Percentiles rank a stretch among this genome's conserved stretches.
These are phyloP conservation scores for Pseudorectes ferrugineus DNA, from an alignment of 2,113 vertebrate species.

Conservation along the genomic window DNA sequence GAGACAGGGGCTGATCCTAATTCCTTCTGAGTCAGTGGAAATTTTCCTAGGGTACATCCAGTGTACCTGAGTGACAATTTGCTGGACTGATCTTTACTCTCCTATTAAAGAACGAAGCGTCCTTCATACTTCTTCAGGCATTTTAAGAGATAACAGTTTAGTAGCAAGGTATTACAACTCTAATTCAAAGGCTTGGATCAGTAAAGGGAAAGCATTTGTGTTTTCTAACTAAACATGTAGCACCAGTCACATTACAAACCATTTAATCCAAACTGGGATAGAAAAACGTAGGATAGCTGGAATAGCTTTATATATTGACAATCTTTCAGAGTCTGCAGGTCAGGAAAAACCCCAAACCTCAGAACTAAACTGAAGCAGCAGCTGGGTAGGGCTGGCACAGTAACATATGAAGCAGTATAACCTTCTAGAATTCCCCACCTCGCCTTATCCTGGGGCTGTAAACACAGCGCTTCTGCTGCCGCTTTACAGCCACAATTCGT, in stretches of 20 bases:
- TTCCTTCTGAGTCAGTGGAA: not conserved
- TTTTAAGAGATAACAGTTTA: not conserved
- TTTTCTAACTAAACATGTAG: not conserved
- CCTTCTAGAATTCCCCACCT: not conserved
- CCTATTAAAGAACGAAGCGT: not conserved
- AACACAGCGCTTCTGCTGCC: fast-evolving
- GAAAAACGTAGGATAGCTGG: not conserved
- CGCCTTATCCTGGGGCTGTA: not conserved
- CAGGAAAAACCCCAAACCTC: not conserved
- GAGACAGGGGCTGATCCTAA: not conserved
- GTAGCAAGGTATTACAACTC: not conserved
- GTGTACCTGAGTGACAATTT: fast-evolving
- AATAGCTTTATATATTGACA: not conserved
- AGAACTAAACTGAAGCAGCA: not conserved
- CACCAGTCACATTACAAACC: not conserved
- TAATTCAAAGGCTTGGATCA: not conserved
- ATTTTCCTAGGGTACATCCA: not conserved
- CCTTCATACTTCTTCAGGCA: not conserved
- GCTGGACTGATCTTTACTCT: not conserved
- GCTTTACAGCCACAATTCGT: fast-evolving
- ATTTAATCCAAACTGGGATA: not conserved
- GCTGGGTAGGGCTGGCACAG: not conserved
- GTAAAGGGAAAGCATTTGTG: not conserved
- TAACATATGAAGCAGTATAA: not conserved
- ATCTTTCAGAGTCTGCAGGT: not conserved